Conservation (phyloP, 2,797 vertebrate genomes). For the Tenualosa thibaudeaui region DNA sequence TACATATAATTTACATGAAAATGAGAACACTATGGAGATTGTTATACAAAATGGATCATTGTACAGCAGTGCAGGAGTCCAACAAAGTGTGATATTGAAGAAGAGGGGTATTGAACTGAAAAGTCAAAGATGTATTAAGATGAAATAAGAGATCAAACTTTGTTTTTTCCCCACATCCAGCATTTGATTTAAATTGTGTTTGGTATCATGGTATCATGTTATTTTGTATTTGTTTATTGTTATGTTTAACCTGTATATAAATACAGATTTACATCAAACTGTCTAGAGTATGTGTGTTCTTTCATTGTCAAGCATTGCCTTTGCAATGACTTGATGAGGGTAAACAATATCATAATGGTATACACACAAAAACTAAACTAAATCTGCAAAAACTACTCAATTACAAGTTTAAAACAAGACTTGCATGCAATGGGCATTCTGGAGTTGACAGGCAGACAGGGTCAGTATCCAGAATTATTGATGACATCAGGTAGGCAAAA, state of each 20-base stretch:
- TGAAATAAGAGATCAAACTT: conserved; percentile 33
- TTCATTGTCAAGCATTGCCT: not conserved
- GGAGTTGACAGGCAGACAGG: not conserved
- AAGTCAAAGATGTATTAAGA: conserved; percentile 12
- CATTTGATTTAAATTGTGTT: conserved; percentile 40
- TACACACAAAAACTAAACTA: not conserved
- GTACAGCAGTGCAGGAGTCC: not conserved
- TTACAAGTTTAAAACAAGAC: not conserved
- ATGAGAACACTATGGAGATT: conserved; percentile 43
- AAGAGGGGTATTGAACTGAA: not conserved
- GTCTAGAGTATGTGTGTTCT: conserved; percentile 15
- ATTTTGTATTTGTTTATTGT: conserved; percentile 60
- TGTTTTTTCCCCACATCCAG: conserved; percentile 21
- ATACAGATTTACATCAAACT: conserved; percentile 68
- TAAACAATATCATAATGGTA: not conserved
- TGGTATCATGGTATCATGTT: conserved; percentile 62
- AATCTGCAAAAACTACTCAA: not conserved
- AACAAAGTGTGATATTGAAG: not conserved
- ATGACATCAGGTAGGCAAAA: not conserved
- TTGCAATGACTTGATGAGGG: not conserved
- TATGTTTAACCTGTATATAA: conserved; percentile 74
- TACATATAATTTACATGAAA: conserved; percentile 61
- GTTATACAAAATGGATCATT: conserved; percentile 15
- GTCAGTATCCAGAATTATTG: not conserved
- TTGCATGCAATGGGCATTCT: not conserved